These are phyloP conservation scores for Drosophila littoralis DNA, from an alignment of 1,140 invertebrate species.

Conservation along the genomic window DNA sequence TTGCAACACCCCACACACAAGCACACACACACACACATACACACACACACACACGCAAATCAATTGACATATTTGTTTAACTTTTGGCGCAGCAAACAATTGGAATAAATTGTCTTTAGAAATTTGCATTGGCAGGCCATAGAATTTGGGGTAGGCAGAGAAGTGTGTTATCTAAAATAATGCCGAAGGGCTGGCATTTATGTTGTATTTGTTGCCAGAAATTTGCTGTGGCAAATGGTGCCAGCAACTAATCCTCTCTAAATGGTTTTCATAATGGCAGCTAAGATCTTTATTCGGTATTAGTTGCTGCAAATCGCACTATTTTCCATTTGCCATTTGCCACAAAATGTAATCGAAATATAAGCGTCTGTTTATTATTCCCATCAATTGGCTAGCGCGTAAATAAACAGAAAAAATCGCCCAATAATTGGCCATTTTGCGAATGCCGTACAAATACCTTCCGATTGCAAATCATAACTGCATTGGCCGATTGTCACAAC, in stretches of 20 bases:
- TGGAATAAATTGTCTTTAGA: slow-evolving; percentile 78
- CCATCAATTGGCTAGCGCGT: slow-evolving; percentile 36
- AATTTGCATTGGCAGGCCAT: slow-evolving; percentile 71
- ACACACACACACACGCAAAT: slow-evolving; percentile 21
- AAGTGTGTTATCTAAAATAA: slow-evolving; percentile 27
- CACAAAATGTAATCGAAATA: slow-evolving; percentile 13
- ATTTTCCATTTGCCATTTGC: not conserved
- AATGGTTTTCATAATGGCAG: not conserved
- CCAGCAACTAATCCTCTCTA: not conserved
- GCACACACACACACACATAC: slow-evolving; percentile 20
- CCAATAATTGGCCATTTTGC: slow-evolving; percentile 60
- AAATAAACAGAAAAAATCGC: slow-evolving; percentile 30
- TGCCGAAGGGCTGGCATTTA: slow-evolving; percentile 19
- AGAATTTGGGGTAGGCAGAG: slow-evolving; percentile 11
- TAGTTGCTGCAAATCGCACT: slow-evolving; percentile 4
- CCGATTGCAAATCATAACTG: slow-evolving; percentile 59
- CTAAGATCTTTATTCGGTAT: slow-evolving; percentile 19
- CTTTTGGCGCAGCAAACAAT: slow-evolving; percentile 71
- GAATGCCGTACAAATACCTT: slow-evolving; percentile 58
- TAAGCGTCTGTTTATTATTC: slow-evolving; percentile 20
- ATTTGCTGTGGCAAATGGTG: not conserved
- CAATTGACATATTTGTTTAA: slow-evolving; percentile 81
- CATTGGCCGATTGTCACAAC: slow-evolving; percentile 56
- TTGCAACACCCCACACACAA: slow-evolving; percentile 36
- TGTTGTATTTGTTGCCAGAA: slow-evolving; percentile 21